Base-by-base conservation (phyloP, 2,888 invertebrate genomes). In the Oxytorus armatus region DNA sequence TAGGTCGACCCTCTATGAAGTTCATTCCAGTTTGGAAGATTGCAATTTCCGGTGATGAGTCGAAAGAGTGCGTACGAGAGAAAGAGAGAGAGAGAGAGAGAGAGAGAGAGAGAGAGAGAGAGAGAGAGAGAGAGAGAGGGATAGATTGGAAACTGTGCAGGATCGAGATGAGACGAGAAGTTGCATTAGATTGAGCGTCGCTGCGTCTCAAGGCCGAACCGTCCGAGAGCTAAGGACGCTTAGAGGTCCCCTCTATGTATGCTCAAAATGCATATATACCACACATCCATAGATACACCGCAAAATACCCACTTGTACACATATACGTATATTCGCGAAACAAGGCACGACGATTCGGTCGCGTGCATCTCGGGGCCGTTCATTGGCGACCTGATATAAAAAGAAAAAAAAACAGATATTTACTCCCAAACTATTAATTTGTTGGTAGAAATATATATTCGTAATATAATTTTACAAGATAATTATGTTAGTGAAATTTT, bases 131-230 rank as follows among this genome's bases (percentile, higher is more conserved):
- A 74, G 44, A 42, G 42, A 65, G 57, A 51, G 49, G 23, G 49
- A 72, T 25, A 16, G 1, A 16, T n/a, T n/a, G n/a, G n/a, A n/a
- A 29, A 18, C 10, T 57, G 18, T 10, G 36, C 33, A 77, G 55
- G 39, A 14, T 33, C 39, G 23, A 63, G 65, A 55, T 80, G 53
- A 59, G 59, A 74, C 61, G 77, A 74, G 76, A 63, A 69, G 25
- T 69, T 49, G 74, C 79, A 63, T 80, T 79, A 74, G 75, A 90
- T 90, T 91, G 91, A 91, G 90, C 86, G 83, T 90, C 91, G 91
- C 91, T 91, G 90, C 89, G 90, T 90, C 91, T 91, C 91, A 91
- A 91, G 91, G 91, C 89, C 90, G 89, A 82, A 84, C 82, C 87
- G 90, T 87, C 88, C 89, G 88, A 88, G 89, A 89, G 86, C 88